Evolutionary conservation across 2,888 invertebrate genomes (phyloP).

Genomic region (Conistra vaccinii): DNA sequence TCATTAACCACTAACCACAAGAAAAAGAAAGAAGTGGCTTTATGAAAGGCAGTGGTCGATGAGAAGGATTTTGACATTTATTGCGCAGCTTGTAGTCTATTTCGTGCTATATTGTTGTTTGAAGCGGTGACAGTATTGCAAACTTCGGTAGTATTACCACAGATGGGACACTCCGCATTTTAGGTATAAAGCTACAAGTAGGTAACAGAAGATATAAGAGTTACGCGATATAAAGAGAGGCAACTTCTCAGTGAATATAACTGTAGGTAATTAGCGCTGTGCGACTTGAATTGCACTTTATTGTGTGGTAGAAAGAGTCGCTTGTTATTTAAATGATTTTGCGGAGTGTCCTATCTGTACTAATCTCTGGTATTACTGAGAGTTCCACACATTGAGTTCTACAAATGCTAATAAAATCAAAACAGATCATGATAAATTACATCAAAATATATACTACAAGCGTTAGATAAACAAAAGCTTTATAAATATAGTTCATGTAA

Average conservation of each 20-base stretch:
- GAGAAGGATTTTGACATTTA: neutral
- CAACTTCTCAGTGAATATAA: no score
- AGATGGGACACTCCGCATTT: no score
- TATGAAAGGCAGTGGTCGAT: neutral
- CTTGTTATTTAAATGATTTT: no score
- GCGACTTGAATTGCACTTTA: no score
- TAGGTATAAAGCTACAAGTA: no score
- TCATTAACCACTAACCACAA: no score
- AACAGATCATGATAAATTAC: neutral
- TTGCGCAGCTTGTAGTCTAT: constrained; percentile 4
- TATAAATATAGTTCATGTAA: neutral
- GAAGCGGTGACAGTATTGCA: constrained; percentile 7
- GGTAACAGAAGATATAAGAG: no score
- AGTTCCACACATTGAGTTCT: constrained; percentile 31
- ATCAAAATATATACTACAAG: neutral
- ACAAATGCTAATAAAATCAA: constrained; percentile 9
- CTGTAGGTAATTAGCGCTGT: no score
- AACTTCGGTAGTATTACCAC: neutral
- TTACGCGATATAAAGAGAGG: no score
- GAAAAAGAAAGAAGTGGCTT: neutral
- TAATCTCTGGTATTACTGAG: neutral
- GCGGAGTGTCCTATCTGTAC: no score
- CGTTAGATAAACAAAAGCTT: neutral
- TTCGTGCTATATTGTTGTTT: no score
- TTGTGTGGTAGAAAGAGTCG: no score